These are phyloP conservation scores for Cyanocitta stelleri DNA, from an alignment of 2,113 vertebrate species.

Conservation along the genomic window DNA sequence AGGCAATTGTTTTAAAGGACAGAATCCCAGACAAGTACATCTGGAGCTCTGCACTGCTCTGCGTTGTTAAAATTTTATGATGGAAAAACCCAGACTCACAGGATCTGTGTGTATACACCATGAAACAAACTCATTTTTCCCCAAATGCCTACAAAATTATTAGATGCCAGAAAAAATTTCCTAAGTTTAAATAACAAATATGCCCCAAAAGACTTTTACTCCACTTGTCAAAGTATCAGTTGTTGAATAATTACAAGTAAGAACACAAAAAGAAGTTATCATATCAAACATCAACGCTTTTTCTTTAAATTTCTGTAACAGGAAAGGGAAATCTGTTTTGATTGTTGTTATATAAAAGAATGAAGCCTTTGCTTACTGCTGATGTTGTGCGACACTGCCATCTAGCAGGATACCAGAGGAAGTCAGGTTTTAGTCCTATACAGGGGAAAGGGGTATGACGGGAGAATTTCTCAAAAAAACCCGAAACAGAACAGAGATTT, in stretches of 20 bases:
- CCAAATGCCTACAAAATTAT: neutral
- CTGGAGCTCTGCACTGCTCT: neutral
- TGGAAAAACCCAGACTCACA: neutral
- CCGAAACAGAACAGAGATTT: neutral
- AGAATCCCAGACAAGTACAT: neutral
- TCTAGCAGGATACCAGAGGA: neutral
- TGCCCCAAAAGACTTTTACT: neutral
- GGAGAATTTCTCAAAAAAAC: neutral
- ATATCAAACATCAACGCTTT: neutral
- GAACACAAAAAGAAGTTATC: neutral
- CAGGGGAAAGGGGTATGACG: neutral
- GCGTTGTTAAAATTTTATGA: conserved; percentile 2
- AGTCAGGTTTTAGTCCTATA: neutral
- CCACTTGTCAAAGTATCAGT: neutral
- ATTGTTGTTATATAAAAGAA: neutral
- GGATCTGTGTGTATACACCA: neutral
- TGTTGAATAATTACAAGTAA: neutral
- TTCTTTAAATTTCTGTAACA: neutral
- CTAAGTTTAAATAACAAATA: neutral
- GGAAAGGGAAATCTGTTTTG: neutral
- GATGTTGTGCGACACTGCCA: neutral
- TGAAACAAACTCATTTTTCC: neutral
- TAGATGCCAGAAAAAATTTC: neutral
- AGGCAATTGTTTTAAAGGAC: neutral
- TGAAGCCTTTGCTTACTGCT: neutral